Evolutionary conservation across 2,113 vertebrate genomes (phyloP), one percentile per base, ranked within the genome.

Genomic region (Vidua chalybeata): DNA sequence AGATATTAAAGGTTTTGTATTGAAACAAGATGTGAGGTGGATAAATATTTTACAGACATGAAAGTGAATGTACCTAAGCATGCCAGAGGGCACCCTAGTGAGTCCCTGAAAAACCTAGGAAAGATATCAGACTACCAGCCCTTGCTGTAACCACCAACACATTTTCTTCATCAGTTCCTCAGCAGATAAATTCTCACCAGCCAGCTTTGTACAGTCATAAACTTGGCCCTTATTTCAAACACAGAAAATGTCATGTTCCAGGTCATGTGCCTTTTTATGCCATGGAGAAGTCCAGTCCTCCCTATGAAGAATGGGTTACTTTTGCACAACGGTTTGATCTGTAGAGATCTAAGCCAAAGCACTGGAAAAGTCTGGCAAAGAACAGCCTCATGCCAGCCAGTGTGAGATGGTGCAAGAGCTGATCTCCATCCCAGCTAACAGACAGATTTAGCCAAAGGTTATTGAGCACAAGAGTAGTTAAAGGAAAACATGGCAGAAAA

Each of bases 331-430:
- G 16, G 10, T 89, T 87, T 12, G 15, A 7, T 45, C 15, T 33
- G 22, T 14, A 28, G n/a, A 75, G 4, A 79, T 4, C 20, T 31
- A 23, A 83, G 28, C 16, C 37, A n/a, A 80, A 61, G n/a, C 26
- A 6, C 22, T 84, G 28, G 45, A 62, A 68, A 83, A 58, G 51
- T 19, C n/a, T 41, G n/a, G 64, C 26, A 8, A 77, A 74, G 43
- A 52, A 5, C 17, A 63, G 71, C 6, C 15, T 46, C 41, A 13
- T n/a, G 43, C 1, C 2, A 52, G 9, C 28, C 1, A 2, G 4
- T 72, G 37, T 62, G 46, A 62, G 51, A 15, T 15, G 10, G 31
- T 67, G 18, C 43, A 84, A 35, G 52, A 51, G 46, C 2, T 87
- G 26, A 10, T 55, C 31, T 24, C 16, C 45, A 33, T 3, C 16